These are phyloP conservation scores for Orientallactaga bullata DNA, from an alignment of 2,113 vertebrate species.

Conservation along the genomic window DNA sequence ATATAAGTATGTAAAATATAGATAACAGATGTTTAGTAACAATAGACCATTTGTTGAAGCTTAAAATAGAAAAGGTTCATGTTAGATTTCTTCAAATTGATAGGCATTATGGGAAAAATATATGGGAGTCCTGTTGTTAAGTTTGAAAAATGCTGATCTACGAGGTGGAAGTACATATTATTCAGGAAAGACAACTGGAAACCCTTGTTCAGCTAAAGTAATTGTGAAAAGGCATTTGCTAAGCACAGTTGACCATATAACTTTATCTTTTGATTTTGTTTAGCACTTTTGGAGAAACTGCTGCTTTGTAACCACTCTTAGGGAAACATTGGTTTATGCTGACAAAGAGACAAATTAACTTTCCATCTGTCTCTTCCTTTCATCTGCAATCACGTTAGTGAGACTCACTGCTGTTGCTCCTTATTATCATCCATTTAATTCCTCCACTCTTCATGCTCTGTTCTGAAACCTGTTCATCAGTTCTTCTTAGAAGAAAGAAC, in stretches of 20 bases:
- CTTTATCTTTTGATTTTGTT: not conserved
- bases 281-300: not conserved
- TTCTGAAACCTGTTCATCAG: not conserved
- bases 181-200: not conserved
- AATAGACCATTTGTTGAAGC: not conserved
- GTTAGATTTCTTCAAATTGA: not conserved
- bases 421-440: not conserved
- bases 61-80: not conserved
- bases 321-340: not conserved
- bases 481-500: not conserved
- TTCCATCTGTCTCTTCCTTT: not conserved
- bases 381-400: not conserved
- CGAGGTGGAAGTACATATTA: not conserved
- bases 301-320: not conserved
- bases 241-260: not conserved
- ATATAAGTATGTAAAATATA: not conserved
- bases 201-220: not conserved
- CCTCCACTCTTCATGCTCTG: not conserved
- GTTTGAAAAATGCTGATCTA: not conserved
- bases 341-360: not conserved
- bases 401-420: not conserved
- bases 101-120: not conserved
- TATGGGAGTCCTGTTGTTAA: not conserved
- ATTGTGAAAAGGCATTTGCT: not conserved
- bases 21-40: not conserved